Evolutionary conservation across 1,140 invertebrate genomes (phyloP).

Genomic region (Chlorops oryzae): DNA sequence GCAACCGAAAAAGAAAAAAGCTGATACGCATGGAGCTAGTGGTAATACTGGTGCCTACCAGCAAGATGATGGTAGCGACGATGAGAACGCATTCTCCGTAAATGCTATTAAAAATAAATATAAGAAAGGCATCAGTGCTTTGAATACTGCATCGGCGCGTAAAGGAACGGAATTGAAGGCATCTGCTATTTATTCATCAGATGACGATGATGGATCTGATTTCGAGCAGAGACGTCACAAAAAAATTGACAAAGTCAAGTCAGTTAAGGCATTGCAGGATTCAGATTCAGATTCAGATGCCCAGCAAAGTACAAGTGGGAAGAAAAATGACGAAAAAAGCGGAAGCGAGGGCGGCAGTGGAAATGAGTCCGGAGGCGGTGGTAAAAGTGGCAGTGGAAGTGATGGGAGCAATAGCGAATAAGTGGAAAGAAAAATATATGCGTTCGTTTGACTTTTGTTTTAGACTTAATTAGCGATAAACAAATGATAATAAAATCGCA

Average conservation of each 20-base stretch:
- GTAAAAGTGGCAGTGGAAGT: constrained; percentile 23
- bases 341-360: constrained; percentile 28
- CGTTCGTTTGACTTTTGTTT: too few relatives aligned
- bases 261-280: constrained; percentile 67
- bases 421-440: too few relatives aligned
- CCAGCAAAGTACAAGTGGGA: constrained; percentile 38
- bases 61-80: constrained; percentile 78
- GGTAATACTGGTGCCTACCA: constrained; percentile 45
- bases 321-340: constrained; percentile 16
- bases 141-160: constrained; percentile 10
- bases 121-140: constrained; percentile 56
- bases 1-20: constrained; percentile 58
- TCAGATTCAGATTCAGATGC: constrained; percentile 60
- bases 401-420: constrained; percentile 25
- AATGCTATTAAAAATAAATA: constrained; percentile 93
- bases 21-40: constrained; percentile 54
- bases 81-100: constrained; percentile 85
- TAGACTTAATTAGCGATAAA: too few relatives aligned
- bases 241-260: constrained; percentile 71
- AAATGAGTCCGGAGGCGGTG: constrained; percentile 12
- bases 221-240: constrained; percentile 71
- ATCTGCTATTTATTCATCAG: constrained; percentile 83
- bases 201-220: constrained; percentile 84
- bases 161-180: constrained; percentile 47
- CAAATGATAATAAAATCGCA: too few relatives aligned